These are phyloP conservation scores for Sternarchorhynchus goeldii DNA, from an alignment of 2,797 vertebrate species.

Conservation along the genomic window DNA sequence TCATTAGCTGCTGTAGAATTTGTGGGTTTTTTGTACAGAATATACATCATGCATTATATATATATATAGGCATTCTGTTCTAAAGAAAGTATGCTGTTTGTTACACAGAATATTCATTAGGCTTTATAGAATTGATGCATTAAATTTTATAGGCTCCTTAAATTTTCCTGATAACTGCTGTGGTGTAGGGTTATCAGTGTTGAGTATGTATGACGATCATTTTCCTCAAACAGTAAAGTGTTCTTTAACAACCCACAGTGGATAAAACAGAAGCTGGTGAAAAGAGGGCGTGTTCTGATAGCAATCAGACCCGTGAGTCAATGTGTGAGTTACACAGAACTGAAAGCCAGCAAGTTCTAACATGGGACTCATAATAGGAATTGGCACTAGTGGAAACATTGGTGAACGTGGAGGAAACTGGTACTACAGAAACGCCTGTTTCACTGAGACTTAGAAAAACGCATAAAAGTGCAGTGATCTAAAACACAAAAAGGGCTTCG, in stretches of 20 bases:
- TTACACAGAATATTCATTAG: too few relatives aligned
- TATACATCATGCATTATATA: too few relatives aligned
- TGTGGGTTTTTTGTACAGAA: too few relatives aligned
- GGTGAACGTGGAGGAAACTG: neutral
- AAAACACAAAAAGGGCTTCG: neutral
- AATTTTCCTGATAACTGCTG: neutral
- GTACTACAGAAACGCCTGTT: slow-evolving; percentile 1
- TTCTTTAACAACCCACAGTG: neutral
- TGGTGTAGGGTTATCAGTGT: neutral
- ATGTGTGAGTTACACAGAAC: neutral
- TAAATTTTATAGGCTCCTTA: too few relatives aligned
- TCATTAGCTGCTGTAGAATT: too few relatives aligned
- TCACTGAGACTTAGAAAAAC: neutral
- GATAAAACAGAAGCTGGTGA: neutral
- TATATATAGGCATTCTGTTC: too few relatives aligned
- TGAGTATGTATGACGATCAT: neutral
- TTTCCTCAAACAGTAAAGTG: neutral
- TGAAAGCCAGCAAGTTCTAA: slow-evolving; percentile 33
- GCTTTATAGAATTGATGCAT: too few relatives aligned
- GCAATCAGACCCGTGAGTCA: slow-evolving; percentile 12
- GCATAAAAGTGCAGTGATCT: neutral
- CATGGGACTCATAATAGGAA: slow-evolving; percentile 9
- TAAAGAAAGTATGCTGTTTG: too few relatives aligned
- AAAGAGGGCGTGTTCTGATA: slow-evolving; percentile 18
- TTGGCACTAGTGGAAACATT: too few relatives aligned